Conservation (phyloP, 2,888 invertebrate species). For the Ophonus ardosiacus region DNA sequence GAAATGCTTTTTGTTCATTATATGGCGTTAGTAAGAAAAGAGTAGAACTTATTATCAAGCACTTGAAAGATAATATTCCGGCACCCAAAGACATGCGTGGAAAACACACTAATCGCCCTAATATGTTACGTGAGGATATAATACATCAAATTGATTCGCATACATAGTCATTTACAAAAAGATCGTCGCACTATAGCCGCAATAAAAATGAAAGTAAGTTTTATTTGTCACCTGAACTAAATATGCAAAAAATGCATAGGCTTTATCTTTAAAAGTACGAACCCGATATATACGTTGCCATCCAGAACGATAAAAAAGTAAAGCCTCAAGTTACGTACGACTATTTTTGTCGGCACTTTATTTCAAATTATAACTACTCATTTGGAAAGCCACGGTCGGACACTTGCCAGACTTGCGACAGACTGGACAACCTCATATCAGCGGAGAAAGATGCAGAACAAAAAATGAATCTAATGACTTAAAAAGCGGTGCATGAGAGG, state of each 20-base stretch:
- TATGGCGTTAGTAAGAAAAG: slow-evolving; percentile 53
- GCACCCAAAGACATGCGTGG: slow-evolving; percentile 58
- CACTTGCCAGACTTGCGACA: slow-evolving; percentile 44
- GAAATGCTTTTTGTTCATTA: slow-evolving; percentile 42
- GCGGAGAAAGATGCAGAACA: slow-evolving; percentile 12
- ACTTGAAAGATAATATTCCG: slow-evolving; percentile 41
- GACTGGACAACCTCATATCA: slow-evolving; percentile 36
- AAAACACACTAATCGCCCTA: slow-evolving; percentile 64
- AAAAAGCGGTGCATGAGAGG: too few species aligned
- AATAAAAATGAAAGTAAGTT: slow-evolving; percentile 53
- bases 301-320: too few species aligned
- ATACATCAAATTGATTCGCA: slow-evolving; percentile 56
- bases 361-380: slow-evolving; percentile 1
- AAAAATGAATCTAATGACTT: too few species aligned
- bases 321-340: too few species aligned
- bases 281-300: too few species aligned
- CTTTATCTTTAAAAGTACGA: too few species aligned
- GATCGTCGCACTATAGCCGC: slow-evolving; percentile 63
- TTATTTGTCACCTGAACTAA: too few species aligned
- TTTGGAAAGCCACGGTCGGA: slow-evolving; percentile 55
- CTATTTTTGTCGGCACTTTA: too few species aligned
- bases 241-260: too few species aligned
- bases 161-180: slow-evolving; percentile 56
- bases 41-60: slow-evolving; percentile 52
- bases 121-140: slow-evolving; percentile 63